Conservation (phyloP, 2,113 vertebrate genomes). For the Aspidoscelis tigris region DNA sequence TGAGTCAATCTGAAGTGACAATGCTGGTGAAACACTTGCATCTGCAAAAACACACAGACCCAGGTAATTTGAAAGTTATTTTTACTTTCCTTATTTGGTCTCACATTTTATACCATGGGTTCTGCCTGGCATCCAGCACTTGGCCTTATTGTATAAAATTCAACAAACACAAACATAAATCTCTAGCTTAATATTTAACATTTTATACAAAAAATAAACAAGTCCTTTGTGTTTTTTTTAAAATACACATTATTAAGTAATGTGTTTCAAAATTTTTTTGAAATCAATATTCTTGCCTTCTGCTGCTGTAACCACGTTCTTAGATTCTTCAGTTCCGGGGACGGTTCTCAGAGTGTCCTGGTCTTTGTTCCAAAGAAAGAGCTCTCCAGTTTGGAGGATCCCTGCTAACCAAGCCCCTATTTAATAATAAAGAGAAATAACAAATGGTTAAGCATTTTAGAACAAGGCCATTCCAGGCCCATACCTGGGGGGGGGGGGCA, state of each 20-base stretch:
- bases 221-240: background rate
- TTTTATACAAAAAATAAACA: background rate
- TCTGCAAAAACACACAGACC: too few species aligned
- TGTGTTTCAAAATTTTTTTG: background rate
- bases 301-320: constrained; percentile 69
- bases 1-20: too few species aligned
- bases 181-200: too few species aligned
- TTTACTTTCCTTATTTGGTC: too few species aligned
- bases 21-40: too few species aligned
- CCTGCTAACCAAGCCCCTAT: constrained; percentile 91
- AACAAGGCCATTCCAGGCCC: too few species aligned
- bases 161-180: background rate
- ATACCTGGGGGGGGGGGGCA: too few species aligned
- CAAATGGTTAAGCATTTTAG: constrained; percentile 8
- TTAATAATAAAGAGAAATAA: constrained; percentile 29
- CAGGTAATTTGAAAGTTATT: too few species aligned
- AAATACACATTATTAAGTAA: background rate
- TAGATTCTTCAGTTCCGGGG: constrained; percentile 75
- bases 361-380: constrained; percentile 96
- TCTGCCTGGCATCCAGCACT: too few species aligned
- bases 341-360: constrained; percentile 84
- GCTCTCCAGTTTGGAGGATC: constrained; percentile 84
- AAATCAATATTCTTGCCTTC: constrained; percentile 72
- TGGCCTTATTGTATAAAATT: background rate
- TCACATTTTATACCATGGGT: too few species aligned